Evolutionary conservation across 2,888 invertebrate species (phyloP).

Genomic region (Drosophila engyochracea): DNA sequence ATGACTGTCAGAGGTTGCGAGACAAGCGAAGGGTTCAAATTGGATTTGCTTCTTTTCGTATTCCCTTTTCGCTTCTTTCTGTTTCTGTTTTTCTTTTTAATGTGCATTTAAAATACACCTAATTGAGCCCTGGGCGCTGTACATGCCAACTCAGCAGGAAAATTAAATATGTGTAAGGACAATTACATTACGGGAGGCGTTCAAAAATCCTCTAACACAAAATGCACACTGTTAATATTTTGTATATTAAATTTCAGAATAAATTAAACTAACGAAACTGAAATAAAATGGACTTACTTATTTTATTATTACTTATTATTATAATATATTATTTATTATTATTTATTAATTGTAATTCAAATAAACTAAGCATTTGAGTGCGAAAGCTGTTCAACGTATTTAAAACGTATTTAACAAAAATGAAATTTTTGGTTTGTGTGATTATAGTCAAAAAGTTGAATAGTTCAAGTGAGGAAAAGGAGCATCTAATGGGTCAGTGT

Average conservation of each 20-base stretch:
- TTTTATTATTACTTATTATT: not conserved
- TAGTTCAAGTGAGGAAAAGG: not conserved
- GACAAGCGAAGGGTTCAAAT: slow-evolving; percentile 37
- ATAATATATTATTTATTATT: not conserved
- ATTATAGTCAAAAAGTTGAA: not conserved
- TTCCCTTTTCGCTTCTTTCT: slow-evolving; percentile 26
- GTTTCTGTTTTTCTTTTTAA: slow-evolving; percentile 15
- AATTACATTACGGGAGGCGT: slow-evolving; percentile 27
- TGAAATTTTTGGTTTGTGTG: not conserved
- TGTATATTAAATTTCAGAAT: not conserved
- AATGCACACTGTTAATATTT: not conserved
- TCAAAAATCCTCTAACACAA: not conserved
- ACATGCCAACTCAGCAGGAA: slow-evolving; percentile 40
- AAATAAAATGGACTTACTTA: not conserved
- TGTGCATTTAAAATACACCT: slow-evolving; percentile 40
- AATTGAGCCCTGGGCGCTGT: slow-evolving; percentile 49
- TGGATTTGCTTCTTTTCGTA: slow-evolving; percentile 40
- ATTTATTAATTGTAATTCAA: not conserved
- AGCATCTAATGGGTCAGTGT: slow-evolving; percentile 22
- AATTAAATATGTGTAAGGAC: slow-evolving; percentile 60
- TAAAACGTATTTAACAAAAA: not conserved
- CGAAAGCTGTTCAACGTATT: not conserved
- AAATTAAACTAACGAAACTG: not conserved
- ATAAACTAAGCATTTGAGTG: not conserved
- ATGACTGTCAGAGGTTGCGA: slow-evolving; percentile 35